Percentiles rank a stretch among this genome's conserved stretches.
Evolutionary conservation across 2,797 vertebrate genomes (phyloP).

Genomic region (Ptychadena robeensis): DNA sequence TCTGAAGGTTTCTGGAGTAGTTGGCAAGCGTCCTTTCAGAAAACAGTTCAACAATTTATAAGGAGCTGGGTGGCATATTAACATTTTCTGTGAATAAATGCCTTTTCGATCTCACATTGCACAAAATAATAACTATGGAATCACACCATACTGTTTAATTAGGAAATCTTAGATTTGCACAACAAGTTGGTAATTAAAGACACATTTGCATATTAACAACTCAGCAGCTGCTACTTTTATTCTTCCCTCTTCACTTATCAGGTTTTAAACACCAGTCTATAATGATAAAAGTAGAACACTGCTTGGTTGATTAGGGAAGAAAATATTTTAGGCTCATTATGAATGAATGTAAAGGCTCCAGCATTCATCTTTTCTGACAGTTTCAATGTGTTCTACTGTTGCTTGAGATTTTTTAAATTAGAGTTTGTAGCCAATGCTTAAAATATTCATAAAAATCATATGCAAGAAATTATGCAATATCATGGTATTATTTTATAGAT

Average conservation of each 20-base stretch:
- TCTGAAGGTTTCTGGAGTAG: not conserved
- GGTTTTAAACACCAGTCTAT: conserved; percentile 51
- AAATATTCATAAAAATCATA: not conserved
- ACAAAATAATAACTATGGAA: conserved; percentile 38
- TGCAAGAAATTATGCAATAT: not conserved
- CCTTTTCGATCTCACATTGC: conserved; percentile 12
- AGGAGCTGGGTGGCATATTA: not conserved
- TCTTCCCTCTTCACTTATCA: conserved; percentile 59
- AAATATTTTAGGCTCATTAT: conserved; percentile 32
- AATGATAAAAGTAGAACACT: conserved; percentile 47
- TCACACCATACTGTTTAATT: conserved; percentile 50
- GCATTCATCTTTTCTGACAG: not conserved
- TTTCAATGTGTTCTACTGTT: not conserved
- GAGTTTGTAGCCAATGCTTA: not conserved
- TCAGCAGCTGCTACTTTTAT: conserved; percentile 56
- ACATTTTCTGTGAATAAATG: not conserved
- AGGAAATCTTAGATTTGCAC: conserved; percentile 43
- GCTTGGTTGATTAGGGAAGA: conserved; percentile 51
- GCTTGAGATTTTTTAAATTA: not conserved
- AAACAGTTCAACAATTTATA: not conserved
- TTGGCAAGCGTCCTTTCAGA: not conserved
- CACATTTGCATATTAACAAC: conserved; percentile 58
- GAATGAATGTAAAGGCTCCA: conserved; percentile 24
- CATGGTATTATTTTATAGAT: not conserved
- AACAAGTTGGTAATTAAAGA: conserved; percentile 61